phyloP scores from a whole-genome alignment of 2,888 invertebrate species.

The Cataglyphis altisquamis region DNA sequence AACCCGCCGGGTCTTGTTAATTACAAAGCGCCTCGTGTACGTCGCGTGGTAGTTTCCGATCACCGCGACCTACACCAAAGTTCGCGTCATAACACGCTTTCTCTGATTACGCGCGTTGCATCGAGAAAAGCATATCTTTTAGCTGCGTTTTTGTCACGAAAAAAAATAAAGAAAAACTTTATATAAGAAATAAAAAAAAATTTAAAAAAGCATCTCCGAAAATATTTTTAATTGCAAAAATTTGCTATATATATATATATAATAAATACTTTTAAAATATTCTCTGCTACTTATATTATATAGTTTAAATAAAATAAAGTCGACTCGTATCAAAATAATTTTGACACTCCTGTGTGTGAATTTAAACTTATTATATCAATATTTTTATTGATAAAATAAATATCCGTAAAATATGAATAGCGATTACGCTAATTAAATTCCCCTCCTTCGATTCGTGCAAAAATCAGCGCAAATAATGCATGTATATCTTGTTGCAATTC shows the following conservation, averaged over 20 bases:
- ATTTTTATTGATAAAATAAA: background rate
- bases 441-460: background rate
- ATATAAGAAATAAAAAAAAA: no score
- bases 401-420: background rate
- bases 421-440: background rate
- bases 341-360: background rate
- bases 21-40: conserved; percentile 69
- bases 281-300: background rate
- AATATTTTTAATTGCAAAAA: background rate
- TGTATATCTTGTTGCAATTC: conserved; percentile 21
- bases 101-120: background rate
- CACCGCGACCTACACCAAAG: conserved; percentile 53
- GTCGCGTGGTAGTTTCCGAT: conserved; percentile 57
- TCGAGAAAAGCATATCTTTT: background rate
- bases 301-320: background rate
- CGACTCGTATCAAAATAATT: background rate
- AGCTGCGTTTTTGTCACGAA: background rate
- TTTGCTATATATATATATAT: background rate
- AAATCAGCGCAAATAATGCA: conserved; percentile 8
- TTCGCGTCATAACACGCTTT: background rate
- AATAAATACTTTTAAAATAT: background rate
- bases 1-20: conserved; percentile 74
- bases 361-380: background rate
- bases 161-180: background rate
- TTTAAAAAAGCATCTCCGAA: background rate